Percentiles rank a stretch among this genome's conserved stretches.
These are phyloP conservation scores for Syngnathus typhle DNA, from an alignment of 2,113 vertebrate species.

Conservation along the genomic window DNA sequence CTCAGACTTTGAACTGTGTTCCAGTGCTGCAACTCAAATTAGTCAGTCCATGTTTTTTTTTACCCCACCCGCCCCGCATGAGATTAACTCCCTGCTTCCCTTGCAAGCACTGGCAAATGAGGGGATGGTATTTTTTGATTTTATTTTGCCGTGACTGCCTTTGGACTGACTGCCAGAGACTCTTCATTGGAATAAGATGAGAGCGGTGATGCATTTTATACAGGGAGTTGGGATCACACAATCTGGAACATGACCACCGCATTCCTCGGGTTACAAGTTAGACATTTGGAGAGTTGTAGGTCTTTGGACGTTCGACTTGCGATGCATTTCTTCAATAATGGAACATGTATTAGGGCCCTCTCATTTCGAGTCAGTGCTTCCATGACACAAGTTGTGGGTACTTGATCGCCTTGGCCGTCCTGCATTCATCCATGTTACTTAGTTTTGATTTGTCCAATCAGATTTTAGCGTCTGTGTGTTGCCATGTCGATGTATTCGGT, in stretches of 20 bases:
- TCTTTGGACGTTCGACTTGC: not conserved
- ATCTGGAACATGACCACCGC: slow-evolving; percentile 11
- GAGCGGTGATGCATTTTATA: slow-evolving; percentile 39
- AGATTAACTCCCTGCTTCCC: slow-evolving; percentile 50
- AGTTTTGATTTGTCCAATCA: too few species aligned
- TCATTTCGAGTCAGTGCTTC: too few species aligned
- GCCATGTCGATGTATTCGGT: too few species aligned
- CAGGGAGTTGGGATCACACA: slow-evolving; percentile 19
- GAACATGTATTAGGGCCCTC: too few species aligned
- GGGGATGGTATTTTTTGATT: slow-evolving; percentile 8
- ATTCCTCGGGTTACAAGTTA: slow-evolving; percentile 15
- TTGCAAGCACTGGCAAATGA: slow-evolving; percentile 49
- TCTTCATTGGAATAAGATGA: slow-evolving; percentile 38
- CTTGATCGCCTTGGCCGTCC: too few species aligned
- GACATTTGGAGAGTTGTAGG: slow-evolving; percentile 9
- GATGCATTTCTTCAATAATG: not conserved
- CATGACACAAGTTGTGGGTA: too few species aligned
- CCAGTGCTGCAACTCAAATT: slow-evolving; percentile 64
- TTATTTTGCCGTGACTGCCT: slow-evolving; percentile 34
- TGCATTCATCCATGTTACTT: too few species aligned
- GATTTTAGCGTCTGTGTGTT: too few species aligned
- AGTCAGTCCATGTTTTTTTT: slow-evolving; percentile 49
- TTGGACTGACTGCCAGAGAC: slow-evolving; percentile 48
- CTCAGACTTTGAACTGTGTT: slow-evolving; percentile 61
- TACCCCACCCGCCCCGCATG: slow-evolving; percentile 26